Evolutionary conservation across 2,888 invertebrate species (phyloP).

Genomic region (Idaea aversata): DNA sequence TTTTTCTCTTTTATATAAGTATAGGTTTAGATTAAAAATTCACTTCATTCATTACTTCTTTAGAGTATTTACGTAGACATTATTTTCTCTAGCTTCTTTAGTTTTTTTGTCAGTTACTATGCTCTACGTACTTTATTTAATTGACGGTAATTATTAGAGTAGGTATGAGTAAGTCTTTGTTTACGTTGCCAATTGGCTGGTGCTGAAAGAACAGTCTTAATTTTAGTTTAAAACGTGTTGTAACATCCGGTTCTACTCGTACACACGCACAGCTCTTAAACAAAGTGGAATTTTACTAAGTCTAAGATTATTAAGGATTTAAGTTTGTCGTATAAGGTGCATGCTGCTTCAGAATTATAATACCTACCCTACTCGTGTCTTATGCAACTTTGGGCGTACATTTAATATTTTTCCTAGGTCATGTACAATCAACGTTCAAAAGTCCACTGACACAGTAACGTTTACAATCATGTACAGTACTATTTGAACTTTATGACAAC

Average conservation of each 20-base stretch:
- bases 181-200: conserved; percentile 33
- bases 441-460: no score
- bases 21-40: no score
- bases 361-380: not conserved
- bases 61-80: no score
- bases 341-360: not conserved
- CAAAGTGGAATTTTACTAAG: not conserved
- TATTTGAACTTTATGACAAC: no score
- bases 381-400: not conserved
- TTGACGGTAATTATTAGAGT: conserved; percentile 26
- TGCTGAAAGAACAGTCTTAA: conserved; percentile 25
- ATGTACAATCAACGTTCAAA: no score
- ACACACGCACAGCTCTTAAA: conserved; percentile 3
- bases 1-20: no score
- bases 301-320: not conserved
- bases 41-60: no score
- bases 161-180: conserved; percentile 30
- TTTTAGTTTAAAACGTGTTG: conserved; percentile 28
- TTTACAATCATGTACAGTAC: no score
- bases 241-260: conserved; percentile 27
- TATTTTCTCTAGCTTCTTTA: not conserved
- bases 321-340: not conserved
- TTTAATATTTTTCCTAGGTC: not conserved
- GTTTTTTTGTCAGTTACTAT: conserved; percentile 9
- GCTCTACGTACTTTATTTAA: conserved; percentile 23